Evolutionary conservation across 2,797 vertebrate species (phyloP).

Genomic region (Sebastes matsubarae): DNA sequence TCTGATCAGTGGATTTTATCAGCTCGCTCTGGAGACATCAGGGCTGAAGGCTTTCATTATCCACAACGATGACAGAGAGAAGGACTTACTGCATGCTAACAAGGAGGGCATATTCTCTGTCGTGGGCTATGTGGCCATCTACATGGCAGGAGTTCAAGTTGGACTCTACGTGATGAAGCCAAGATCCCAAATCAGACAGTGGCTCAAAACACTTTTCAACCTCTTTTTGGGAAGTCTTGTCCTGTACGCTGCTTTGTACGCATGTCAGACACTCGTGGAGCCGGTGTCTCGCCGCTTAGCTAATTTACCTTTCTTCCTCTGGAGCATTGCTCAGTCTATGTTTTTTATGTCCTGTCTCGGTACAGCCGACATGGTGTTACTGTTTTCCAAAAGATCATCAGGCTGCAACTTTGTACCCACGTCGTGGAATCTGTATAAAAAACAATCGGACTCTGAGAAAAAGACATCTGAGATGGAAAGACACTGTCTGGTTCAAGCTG

Average conservation of each 20-base stretch:
- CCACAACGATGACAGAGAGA: conserved; percentile 82
- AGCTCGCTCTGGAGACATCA: conserved; percentile 84
- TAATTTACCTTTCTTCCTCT: conserved; percentile 91
- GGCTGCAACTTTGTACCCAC: conserved; percentile 80
- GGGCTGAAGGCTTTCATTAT: conserved; percentile 87
- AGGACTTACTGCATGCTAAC: conserved; percentile 90
- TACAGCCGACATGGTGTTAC: conserved; percentile 81
- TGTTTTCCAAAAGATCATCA: conserved; percentile 85
- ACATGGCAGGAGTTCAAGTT: conserved; percentile 91
- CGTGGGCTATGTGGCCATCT: conserved; percentile 88
- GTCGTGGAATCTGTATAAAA: conserved; percentile 82
- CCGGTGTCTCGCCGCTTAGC: conserved; percentile 91
- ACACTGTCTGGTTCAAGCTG: conserved; percentile 87
- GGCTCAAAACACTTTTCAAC: conserved; percentile 74
- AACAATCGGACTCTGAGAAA: conserved; percentile 23
- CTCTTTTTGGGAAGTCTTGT: conserved; percentile 70
- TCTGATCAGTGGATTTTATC: conserved; percentile 83
- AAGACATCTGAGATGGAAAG: conserved; percentile 37
- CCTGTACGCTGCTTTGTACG: conserved; percentile 75
- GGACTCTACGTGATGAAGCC: conserved; percentile 86
- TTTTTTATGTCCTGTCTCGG: conserved; percentile 83
- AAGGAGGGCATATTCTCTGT: conserved; percentile 92
- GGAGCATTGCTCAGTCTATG: conserved; percentile 88
- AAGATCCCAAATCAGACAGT: conserved; percentile 82
- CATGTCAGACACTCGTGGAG: conserved; percentile 80